Evolutionary conservation across 1,140 invertebrate genomes (phyloP), one percentile per base, ranked within the genome.

Genomic region (Nephila pilipes): DNA sequence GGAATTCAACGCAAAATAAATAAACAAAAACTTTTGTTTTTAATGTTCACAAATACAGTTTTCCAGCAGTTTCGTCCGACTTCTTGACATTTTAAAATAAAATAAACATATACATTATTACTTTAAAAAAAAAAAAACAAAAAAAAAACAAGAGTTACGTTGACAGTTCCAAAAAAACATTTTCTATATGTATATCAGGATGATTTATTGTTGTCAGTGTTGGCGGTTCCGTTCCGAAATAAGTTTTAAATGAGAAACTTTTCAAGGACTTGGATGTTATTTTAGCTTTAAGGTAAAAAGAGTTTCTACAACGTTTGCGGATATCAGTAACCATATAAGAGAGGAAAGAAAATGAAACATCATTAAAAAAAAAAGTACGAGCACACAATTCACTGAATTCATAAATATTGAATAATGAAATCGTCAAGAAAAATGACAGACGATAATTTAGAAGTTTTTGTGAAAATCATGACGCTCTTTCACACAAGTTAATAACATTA

Each of bases 221-320:
- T 60, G n/a, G n/a, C 20, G 22, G 22, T 3, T 22, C 58, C 29
- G 8, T 69, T 25, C 69, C 36, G 18, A 29, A 75, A 36, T 29
- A 75, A 75, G 69, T 75, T 75, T 65, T 75, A 36, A 69, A 75
- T 36, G 69, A 36, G 69, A 32, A 36, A 75, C 18, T 75, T 75
- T 75, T 75, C 69, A 75, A 75, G 69, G 69, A 75, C 69, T 12
- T 75, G 25, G n/a, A 6, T 32, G 29, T 36, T 75, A 18, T 29
- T 75, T 75, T 32, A 20, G 29, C 29, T 32, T 20, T 14, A 75
- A 32, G 65, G 14, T n/a, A 29, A 36, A 32, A 36, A 20, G 25
- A 69, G 29, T 14, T 65, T 29, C 63, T 6, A 65, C 22, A 65
- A 8, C 0, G 8, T 46, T 46, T 6, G 46, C 1, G 16, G 69